Conservation (phyloP, 1,140 invertebrate genomes). For the Hypsibius dujardini region DNA sequence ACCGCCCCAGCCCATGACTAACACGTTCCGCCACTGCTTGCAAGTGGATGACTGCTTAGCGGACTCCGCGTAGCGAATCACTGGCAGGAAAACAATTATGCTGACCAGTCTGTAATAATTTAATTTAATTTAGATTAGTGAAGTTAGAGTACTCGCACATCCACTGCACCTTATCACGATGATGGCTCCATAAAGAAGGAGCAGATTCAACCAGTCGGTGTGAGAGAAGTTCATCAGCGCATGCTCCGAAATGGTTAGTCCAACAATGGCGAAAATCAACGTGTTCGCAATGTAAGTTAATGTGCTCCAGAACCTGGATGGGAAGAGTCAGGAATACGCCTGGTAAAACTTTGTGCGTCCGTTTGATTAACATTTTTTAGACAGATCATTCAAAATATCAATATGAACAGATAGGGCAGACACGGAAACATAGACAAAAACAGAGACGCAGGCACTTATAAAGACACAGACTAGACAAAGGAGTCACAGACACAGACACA, state of each 20-base stretch:
- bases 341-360: too few species aligned
- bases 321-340: too few species aligned
- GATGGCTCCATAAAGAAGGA: not conserved
- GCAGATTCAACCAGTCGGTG: not conserved
- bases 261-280: conserved; percentile 12
- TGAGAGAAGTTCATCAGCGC: not conserved
- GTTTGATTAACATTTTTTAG: too few species aligned
- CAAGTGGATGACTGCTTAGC: too few species aligned
- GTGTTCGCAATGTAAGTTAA: conserved; percentile 7
- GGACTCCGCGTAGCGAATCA: conserved; percentile 31
- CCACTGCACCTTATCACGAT: not conserved
- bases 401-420: too few species aligned
- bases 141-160: too few species aligned
- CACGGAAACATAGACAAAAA: too few species aligned
- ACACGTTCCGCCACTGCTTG: conserved; percentile 32
- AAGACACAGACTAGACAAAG: too few species aligned
- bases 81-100: conserved; percentile 32
- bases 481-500: too few species aligned
- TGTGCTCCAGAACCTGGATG: conserved; percentile 5
- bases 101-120: conserved; percentile 29
- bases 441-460: too few species aligned
- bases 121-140: too few species aligned
- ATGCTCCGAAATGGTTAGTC: not conserved
- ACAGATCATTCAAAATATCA: too few species aligned
- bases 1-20: conserved; percentile 37